phyloP scores from a whole-genome alignment of 2,888 invertebrate genomes.

The Drosophila peninsularis region DNA sequence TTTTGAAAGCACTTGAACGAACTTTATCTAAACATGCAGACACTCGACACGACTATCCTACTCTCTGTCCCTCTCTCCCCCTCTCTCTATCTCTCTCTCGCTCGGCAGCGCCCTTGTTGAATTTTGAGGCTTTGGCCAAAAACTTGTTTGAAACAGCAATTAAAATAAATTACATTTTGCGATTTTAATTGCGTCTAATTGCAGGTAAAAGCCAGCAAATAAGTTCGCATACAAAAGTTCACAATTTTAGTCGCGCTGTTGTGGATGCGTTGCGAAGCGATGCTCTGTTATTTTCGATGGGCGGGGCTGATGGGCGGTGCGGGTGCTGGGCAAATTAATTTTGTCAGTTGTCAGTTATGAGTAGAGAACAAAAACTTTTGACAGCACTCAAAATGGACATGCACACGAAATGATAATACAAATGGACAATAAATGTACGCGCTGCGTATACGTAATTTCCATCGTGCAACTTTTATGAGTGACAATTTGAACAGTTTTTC shows the following conservation, averaged over 20 bases:
- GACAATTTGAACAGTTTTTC: slow-evolving; percentile 62
- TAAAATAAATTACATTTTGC: slow-evolving; percentile 78
- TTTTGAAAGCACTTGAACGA: slow-evolving; percentile 71
- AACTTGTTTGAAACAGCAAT: slow-evolving; percentile 76
- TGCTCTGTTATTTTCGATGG: slow-evolving; percentile 5
- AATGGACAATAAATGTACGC: slow-evolving; percentile 61
- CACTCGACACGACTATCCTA: slow-evolving; percentile 20
- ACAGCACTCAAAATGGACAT: slow-evolving; percentile 43
- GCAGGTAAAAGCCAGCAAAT: slow-evolving; percentile 76
- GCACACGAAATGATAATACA: slow-evolving; percentile 45
- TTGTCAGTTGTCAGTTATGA: slow-evolving; percentile 70
- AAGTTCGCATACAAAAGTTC: slow-evolving; percentile 67
- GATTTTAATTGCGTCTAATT: slow-evolving; percentile 77
- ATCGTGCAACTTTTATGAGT: slow-evolving; percentile 69
- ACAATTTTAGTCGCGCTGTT: slow-evolving; percentile 41
- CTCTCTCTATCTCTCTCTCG: background rate
- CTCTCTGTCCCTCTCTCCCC: background rate
- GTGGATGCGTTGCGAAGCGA: background rate
- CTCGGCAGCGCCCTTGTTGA: slow-evolving; percentile 10
- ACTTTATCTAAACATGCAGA: slow-evolving; percentile 71
- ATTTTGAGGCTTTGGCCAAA: slow-evolving; percentile 66
- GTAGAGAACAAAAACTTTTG: slow-evolving; percentile 43
- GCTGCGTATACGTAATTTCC: slow-evolving; percentile 68
- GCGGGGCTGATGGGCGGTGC: background rate
- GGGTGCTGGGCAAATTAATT: slow-evolving; percentile 60